Percentiles rank a stretch among this genome's conserved stretches.
Evolutionary conservation across 2,797 vertebrate species (phyloP).

Genomic region (Leptatherina wallacei): DNA sequence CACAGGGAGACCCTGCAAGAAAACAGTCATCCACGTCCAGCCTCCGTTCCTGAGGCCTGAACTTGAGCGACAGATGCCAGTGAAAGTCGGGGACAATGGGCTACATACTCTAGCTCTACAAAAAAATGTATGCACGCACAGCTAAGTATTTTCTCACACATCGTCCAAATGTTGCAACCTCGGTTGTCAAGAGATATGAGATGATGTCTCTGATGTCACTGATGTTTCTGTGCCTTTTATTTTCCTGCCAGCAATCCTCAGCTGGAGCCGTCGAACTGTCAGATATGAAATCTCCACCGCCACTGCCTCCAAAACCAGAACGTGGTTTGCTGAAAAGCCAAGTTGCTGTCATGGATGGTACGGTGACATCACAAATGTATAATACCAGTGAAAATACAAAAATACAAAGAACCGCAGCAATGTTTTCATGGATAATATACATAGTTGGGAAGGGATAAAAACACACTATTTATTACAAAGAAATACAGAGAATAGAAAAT

Average conservation of each 20-base stretch:
- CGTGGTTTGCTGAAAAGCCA: constrained; percentile 87
- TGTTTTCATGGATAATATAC: not conserved
- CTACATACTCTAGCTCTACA: constrained; percentile 84
- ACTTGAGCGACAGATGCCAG: constrained; percentile 82
- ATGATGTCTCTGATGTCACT: constrained; percentile 24
- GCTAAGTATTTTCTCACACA: constrained; percentile 8
- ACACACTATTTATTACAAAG: not conserved
- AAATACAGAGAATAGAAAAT: not conserved
- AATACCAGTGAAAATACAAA: constrained; percentile 10
- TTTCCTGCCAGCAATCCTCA: constrained; percentile 75
- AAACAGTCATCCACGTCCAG: constrained; percentile 81
- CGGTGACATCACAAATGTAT: constrained; percentile 6
- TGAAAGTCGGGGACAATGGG: constrained; percentile 90
- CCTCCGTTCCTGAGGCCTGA: constrained; percentile 92
- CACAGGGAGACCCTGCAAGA: constrained; percentile 82
- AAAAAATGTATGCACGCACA: constrained; percentile 83
- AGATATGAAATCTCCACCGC: constrained; percentile 86
- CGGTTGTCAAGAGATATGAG: constrained; percentile 21
- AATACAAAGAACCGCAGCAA: not conserved
- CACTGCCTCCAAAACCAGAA: constrained; percentile 90
- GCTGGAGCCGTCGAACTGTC: constrained; percentile 86
- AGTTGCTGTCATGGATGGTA: constrained; percentile 86
- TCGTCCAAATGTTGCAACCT: constrained; percentile 13
- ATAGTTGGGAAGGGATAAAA: not conserved
- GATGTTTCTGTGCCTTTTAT: constrained; percentile 19